A percentile compares a stretch with the other conserved stretches of the same genome.
Conservation (phyloP, 1,140 invertebrate genomes). For the Megalonaias nervosa region DNA sequence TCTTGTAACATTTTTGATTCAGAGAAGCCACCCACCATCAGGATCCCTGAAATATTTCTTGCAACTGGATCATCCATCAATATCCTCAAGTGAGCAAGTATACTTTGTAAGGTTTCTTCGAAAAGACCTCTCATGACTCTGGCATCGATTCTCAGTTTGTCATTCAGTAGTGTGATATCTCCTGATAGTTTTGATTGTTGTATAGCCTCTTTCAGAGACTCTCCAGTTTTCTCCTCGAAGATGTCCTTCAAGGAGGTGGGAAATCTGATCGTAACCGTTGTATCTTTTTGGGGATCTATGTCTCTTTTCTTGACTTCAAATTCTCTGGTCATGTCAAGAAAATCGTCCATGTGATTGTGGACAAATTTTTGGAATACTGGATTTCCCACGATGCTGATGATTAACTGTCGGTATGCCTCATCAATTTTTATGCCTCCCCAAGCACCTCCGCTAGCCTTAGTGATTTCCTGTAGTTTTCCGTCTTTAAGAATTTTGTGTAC, state of each 20-base stretch:
- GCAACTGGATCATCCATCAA: background rate
- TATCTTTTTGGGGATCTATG: background rate
- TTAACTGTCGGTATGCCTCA: background rate
- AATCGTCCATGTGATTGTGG: background rate
- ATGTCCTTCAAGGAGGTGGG: background rate
- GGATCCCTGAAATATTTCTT: background rate
- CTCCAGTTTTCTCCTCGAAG: background rate
- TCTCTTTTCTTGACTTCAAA: conserved; percentile 19
- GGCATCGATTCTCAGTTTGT: conserved; percentile 7
- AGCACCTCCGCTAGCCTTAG: conserved; percentile 12
- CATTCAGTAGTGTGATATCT: background rate
- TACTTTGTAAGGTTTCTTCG: conserved; percentile 2
- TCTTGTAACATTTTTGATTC: conserved; percentile 24
- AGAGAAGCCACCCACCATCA: conserved; percentile 17
- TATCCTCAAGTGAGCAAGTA: background rate
- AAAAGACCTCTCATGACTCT: conserved; percentile 5
- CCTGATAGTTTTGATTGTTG: background rate
- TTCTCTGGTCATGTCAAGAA: conserved; percentile 20
- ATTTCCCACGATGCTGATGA: conserved; percentile 7
- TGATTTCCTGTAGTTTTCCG: conserved; percentile 9
- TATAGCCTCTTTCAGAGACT: background rate
- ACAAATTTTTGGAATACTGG: background rate
- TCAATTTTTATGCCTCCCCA: conserved; percentile 20
- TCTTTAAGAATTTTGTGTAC: conserved; percentile 7
- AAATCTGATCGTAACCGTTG: conserved; percentile 13